Evolutionary conservation across 2,797 vertebrate species (phyloP), one percentile per base, ranked within the genome.

Genomic region (Todus mexicanus): DNA sequence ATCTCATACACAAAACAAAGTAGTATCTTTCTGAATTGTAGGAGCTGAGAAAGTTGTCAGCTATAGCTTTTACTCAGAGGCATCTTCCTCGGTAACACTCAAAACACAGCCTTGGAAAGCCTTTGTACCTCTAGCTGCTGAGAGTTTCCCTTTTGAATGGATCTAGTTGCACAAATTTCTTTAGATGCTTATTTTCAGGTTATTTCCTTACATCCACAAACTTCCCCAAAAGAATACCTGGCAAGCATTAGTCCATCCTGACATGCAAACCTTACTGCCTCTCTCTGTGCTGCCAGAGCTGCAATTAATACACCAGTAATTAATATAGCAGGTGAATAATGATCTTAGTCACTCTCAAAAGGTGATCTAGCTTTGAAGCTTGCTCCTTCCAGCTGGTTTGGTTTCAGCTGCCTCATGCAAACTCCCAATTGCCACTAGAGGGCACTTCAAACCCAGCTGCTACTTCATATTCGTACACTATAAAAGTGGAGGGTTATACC

Each of bases 401-500:
- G 27, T 40, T 69, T 25, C 51, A 6, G 37, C 38, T 7, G 11
- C 61, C 42, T 48, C 35, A 26, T 22, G 45, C 74, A 22, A 42
- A 69, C 84, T 14, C 37, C n/a, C 42, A 9, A 19, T 65, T 66
- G 75, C 92, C 97, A 95, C 96, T 59, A 97, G 97, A 94, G 93
- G 97, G 96, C 95, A 87, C 75, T 72, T 96, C 72, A 90, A 66
- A 93, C 93, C 68, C 95, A 96, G 71, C 40, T 92, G 94, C 96
- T 91, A 54, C 19, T 89, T 69, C 38, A 2, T 4, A 89, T 87
- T 38, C 51, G 37, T 17, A 6, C 11, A 9, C 4, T 12, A 7
- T 3, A 45, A 31, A 48, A 1, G 1, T 1, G 6, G 23, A 57
- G 20, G 14, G 7, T 10, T 37, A 15, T 1, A 19, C 1, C 2